Percentiles rank a stretch among this genome's conserved stretches.
Evolutionary conservation across 2,888 invertebrate species (phyloP).

Genomic region (Heliconius erato): DNA sequence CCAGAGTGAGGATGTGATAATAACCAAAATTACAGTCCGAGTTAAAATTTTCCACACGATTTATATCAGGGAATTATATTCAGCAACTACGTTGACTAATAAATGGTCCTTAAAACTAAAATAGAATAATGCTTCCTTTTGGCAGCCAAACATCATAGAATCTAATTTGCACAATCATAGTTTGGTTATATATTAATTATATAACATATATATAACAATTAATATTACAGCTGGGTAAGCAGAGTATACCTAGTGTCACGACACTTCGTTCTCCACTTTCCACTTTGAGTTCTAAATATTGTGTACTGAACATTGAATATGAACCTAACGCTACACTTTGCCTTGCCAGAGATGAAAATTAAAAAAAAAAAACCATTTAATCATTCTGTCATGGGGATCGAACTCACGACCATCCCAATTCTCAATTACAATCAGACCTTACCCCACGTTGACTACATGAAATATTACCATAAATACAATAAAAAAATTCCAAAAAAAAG

Average conservation of each 20-base stretch:
- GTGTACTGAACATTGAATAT: no score
- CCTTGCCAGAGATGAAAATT: neutral
- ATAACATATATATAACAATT: no score
- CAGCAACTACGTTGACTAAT: neutral
- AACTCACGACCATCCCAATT: no score
- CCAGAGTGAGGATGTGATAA: neutral
- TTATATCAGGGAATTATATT: neutral
- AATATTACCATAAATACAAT: no score
- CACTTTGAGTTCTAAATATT: no score
- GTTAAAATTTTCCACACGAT: neutral
- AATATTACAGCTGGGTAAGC: no score
- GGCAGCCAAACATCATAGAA: neutral
- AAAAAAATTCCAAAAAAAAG: neutral
- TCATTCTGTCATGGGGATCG: neutral
- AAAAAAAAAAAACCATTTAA: neutral
- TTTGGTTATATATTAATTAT: neutral
- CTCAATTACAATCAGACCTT: no score
- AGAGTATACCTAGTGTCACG: no score
- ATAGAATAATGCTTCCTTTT: slow-evolving; percentile 18
- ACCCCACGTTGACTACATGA: no score
- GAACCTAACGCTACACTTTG: no score
- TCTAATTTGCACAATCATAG: neutral
- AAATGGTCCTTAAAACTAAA: neutral
- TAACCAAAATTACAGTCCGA: no score
- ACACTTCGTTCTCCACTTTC: no score